A percentile compares a stretch with the other conserved stretches of the same genome.
phyloP scores from a whole-genome alignment of 2,113 vertebrate species.

The Pollachius pollachius region DNA sequence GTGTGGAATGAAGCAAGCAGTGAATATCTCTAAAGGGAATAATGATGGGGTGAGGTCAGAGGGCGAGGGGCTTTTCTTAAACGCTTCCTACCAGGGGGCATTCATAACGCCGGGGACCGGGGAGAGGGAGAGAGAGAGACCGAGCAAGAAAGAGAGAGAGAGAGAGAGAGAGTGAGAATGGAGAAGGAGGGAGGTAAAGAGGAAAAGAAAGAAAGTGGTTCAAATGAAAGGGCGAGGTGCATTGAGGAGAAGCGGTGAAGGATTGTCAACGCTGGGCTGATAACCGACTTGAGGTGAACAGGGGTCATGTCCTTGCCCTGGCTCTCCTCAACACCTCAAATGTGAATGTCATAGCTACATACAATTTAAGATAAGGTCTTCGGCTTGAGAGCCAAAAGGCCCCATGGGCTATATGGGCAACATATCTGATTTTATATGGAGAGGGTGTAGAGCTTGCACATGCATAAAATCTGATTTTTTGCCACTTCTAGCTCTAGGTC shows the following conservation, averaged over 20 bases:
- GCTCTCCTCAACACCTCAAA: too few relatives aligned
- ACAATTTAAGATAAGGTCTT: too few relatives aligned
- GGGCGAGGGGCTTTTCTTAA: constrained; percentile 69
- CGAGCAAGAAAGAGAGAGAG: constrained; percentile 20
- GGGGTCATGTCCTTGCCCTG: too few relatives aligned
- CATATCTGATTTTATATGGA: too few relatives aligned
- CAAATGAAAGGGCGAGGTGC: neutral
- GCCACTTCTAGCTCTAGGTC: too few relatives aligned
- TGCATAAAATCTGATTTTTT: too few relatives aligned
- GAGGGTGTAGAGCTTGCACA: too few relatives aligned
- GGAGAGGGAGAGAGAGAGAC: constrained; percentile 36
- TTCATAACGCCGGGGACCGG: constrained; percentile 69
- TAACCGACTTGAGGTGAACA: too few relatives aligned
- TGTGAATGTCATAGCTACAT: too few relatives aligned
- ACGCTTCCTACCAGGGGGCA: constrained; percentile 72
- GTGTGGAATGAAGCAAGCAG: constrained; percentile 81
- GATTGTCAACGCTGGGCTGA: neutral
- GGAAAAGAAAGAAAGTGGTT: constrained; percentile 4
- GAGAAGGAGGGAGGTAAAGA: neutral
- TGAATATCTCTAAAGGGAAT: constrained; percentile 70
- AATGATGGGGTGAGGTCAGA: constrained; percentile 75
- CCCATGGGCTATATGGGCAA: too few relatives aligned
- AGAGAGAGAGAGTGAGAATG: neutral
- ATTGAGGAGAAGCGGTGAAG: neutral
- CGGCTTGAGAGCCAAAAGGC: too few relatives aligned